Base-by-base conservation (phyloP, 37 sponge, comb jelly and placozoan genomes). In the Theonella swinhoei region DNA sequence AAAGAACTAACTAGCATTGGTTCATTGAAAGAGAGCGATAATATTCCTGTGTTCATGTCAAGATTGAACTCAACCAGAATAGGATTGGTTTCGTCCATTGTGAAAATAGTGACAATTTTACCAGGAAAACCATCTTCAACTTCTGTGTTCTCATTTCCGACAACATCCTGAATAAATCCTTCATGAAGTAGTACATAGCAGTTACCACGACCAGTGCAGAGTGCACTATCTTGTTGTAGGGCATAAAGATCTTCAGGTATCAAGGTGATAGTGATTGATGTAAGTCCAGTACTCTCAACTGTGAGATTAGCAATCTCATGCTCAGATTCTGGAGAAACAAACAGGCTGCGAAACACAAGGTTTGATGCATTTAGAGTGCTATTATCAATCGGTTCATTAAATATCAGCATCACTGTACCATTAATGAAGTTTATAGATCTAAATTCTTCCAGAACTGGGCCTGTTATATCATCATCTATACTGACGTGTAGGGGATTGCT, bases 361-460 rank as follows among this genome's bases (percentile, higher is more conserved):
- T 31, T 47, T 3, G 86, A 73, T 20, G 76, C 72, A 62, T 59
- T 35, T 29, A 95, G 39, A 33, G 70, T 71, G 23, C 64, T 65
- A 31, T 75, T 70, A 11, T 68, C 62, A 17, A 96, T 62, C 19
- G 92, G 92, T 74, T 96, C 97, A 77, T 93, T 81, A 80, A 96
- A 96, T 20, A 38, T 42, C 14, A 96, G 82, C n/a, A 64, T 42
- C 4, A 96, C 43, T 1, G 90, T 89, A 34, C 82, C 32, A 31
- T 74, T 60, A 36, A 89, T 60, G 33, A 94, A 85, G 68, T 94
- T 87, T 41, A 96, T 75, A n/a, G n/a, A 58, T 1, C 75, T 59
- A 75, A 96, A 96, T 25, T 79, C 72, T 0, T 77, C 39, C 7
- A 91, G 76, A 22, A 24, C 63, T n/a, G 97, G 97, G 29, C 91